Conservation (phyloP, 1,140 invertebrate species). For the Tribolium madens region DNA sequence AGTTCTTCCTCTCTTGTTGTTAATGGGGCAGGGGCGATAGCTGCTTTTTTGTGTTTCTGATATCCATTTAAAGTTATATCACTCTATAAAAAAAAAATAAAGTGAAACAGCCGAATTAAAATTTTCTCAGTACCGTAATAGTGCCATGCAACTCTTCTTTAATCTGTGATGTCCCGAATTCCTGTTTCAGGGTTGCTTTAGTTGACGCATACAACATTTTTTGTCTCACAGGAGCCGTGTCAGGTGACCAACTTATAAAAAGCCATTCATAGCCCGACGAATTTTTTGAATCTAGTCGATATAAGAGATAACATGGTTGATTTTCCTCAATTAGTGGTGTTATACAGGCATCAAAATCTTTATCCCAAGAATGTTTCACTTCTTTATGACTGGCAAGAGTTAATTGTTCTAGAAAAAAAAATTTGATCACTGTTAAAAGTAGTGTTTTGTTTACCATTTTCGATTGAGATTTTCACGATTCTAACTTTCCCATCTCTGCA, state of each 20-base stretch:
- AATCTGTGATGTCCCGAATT: constrained; percentile 93
- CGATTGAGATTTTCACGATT: constrained; percentile 85
- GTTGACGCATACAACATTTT: constrained; percentile 99
- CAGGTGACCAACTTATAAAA: constrained; percentile 94
- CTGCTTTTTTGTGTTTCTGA: constrained; percentile 80
- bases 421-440: constrained; percentile 37
- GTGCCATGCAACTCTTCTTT: constrained; percentile 94
- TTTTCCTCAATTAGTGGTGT: constrained; percentile 83
- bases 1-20: constrained; percentile 92
- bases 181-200: constrained; percentile 96
- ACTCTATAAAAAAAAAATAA: constrained; percentile 68
- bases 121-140: constrained; percentile 69
- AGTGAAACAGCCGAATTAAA: background rate
- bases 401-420: constrained; percentile 79
- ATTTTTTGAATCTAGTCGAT: constrained; percentile 84
- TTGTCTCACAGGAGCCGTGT: constrained; percentile 87
- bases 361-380: constrained; percentile 83
- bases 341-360: constrained; percentile 88
- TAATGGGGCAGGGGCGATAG: constrained; percentile 87
- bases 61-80: constrained; percentile 89
- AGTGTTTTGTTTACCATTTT: constrained; percentile 76
- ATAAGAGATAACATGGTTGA: constrained; percentile 95
- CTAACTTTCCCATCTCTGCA: constrained; percentile 85
- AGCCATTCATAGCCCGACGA: constrained; percentile 92
- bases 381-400: constrained; percentile 75